phyloP scores from a whole-genome alignment of 2,113 vertebrate species.

The Baryphthengus martii region DNA sequence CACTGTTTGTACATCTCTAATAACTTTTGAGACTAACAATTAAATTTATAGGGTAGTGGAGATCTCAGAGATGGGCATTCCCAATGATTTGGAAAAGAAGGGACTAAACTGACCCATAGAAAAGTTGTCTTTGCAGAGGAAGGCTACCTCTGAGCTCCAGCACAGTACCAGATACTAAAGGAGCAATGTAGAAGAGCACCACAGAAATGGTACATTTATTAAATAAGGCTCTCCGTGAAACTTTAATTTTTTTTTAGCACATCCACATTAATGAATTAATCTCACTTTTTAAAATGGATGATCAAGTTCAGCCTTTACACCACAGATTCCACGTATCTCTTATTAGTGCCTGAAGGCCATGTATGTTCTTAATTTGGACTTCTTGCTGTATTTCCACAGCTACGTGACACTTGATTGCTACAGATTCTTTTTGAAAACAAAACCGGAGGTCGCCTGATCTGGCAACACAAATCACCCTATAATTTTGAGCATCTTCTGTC shows the following conservation, averaged over 20 bases:
- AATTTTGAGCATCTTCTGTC: background rate
- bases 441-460: background rate
- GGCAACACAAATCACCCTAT: background rate
- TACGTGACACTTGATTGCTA: background rate
- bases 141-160: background rate
- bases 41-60: background rate
- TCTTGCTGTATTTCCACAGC: background rate
- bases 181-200: background rate
- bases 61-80: background rate
- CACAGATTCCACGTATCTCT: background rate
- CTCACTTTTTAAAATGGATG: background rate
- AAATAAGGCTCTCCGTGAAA: background rate
- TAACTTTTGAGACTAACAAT: background rate
- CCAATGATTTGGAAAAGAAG: background rate
- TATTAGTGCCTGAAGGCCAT: background rate
- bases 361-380: background rate
- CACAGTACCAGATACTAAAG: background rate
- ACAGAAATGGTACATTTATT: background rate
- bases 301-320: background rate
- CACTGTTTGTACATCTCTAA: background rate
- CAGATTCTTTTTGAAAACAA: background rate
- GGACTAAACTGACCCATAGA: background rate
- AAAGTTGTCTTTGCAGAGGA: background rate
- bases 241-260: background rate
- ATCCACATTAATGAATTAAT: background rate